phyloP scores from a whole-genome alignment of 2,888 invertebrate genomes.

The Dinocampus coccinellae region DNA sequence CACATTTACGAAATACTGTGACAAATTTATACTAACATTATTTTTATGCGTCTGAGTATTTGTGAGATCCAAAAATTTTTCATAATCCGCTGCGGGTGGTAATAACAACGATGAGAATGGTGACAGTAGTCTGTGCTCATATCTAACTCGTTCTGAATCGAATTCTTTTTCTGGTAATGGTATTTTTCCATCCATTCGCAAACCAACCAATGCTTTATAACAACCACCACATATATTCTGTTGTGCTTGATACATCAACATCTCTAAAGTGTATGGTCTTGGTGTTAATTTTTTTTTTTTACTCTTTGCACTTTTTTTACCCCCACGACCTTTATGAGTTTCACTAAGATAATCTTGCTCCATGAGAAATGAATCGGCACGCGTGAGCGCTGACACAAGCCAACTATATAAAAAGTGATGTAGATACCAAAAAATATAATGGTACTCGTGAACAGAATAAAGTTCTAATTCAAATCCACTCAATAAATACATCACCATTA shows the following conservation, averaged over 20 bases:
- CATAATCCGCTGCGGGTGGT: slow-evolving; percentile 92
- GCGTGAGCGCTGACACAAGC: slow-evolving; percentile 89
- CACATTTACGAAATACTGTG: slow-evolving; percentile 6
- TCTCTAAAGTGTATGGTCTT: slow-evolving; percentile 85
- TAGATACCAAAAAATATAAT: slow-evolving; percentile 96
- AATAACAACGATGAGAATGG: slow-evolving; percentile 89
- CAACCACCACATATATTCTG: slow-evolving; percentile 96
- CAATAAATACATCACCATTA: slow-evolving; percentile 94
- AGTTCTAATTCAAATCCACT: slow-evolving; percentile 96
- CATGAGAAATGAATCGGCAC: slow-evolving; percentile 87
- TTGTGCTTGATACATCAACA: slow-evolving; percentile 90
- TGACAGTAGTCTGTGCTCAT: slow-evolving; percentile 89
- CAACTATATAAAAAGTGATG: slow-evolving; percentile 96
- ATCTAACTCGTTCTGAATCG: slow-evolving; percentile 94
- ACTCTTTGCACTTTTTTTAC: slow-evolving; percentile 73
- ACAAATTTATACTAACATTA: slow-evolving; percentile 55
- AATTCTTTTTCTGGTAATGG: slow-evolving; percentile 88
- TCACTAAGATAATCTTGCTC: slow-evolving; percentile 78
- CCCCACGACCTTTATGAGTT: slow-evolving; percentile 66
- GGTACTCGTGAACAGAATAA: slow-evolving; percentile 95
- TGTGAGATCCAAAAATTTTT: slow-evolving; percentile 89
- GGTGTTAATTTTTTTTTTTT: slow-evolving; percentile 78
- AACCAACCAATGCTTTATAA: slow-evolving; percentile 87
- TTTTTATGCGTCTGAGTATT: slow-evolving; percentile 60
- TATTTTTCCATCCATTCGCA: slow-evolving; percentile 89